Percentiles rank a stretch among this genome's conserved stretches.
Conservation (phyloP, 23 tunicate genomes). For the Ciona savignyi region DNA sequence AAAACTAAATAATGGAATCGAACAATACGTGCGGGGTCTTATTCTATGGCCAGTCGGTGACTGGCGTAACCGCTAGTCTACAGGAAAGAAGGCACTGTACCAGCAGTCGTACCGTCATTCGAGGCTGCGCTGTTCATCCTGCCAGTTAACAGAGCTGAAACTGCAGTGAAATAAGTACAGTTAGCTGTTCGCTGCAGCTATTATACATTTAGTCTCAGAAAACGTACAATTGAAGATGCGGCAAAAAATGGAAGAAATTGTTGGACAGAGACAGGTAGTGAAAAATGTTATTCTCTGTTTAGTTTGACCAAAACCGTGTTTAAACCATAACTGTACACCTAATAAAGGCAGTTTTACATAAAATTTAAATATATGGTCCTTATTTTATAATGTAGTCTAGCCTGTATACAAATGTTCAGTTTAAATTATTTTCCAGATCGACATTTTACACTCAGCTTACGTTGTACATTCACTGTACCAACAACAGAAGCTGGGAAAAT, state of each 20-base stretch:
- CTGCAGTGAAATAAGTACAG: not conserved
- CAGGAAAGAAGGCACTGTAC: no score
- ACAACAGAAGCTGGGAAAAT: conserved; percentile 70
- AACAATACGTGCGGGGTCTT: no score
- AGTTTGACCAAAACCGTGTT: no score
- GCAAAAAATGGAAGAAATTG: not conserved
- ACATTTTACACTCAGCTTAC: conserved; percentile 66
- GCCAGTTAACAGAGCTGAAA: not conserved
- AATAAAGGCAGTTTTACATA: no score
- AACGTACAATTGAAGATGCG: not conserved
- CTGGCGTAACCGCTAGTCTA: no score
- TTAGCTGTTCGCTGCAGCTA: not conserved
- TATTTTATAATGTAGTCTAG: no score
- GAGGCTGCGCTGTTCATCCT: not conserved
- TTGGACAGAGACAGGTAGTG: not conserved
- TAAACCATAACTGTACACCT: no score
- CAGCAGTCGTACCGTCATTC: no score
- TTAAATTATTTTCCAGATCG: conserved; percentile 55
- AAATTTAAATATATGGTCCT: no score
- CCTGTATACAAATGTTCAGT: no score
- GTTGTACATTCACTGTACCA: conserved; percentile 79
- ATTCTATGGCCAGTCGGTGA: no score
- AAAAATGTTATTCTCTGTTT: not conserved
- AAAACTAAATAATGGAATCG: no score
- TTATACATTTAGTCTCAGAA: not conserved